Conservation (phyloP, 2,888 invertebrate genomes). For the Falcaria lacertinaria region DNA sequence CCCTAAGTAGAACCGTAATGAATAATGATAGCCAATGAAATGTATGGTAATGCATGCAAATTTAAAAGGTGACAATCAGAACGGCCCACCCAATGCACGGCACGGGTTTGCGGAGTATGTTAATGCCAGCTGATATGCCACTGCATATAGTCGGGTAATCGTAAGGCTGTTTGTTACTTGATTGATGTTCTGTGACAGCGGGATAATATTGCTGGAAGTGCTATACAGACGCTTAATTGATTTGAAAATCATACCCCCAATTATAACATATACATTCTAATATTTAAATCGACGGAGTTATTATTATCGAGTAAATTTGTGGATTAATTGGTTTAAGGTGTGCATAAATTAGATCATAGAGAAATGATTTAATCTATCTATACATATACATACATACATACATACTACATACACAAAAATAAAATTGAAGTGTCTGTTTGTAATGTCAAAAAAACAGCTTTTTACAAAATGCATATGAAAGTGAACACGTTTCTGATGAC, state of each 20-base stretch:
- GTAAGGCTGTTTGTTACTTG: conserved; percentile 44
- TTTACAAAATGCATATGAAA: background rate
- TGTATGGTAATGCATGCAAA: conserved; percentile 70
- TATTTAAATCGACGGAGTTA: too few relatives aligned
- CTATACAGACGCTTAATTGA: too few relatives aligned
- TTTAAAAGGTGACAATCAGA: conserved; percentile 75
- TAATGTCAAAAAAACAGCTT: background rate
- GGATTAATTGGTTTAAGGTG: too few relatives aligned
- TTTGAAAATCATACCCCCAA: too few relatives aligned
- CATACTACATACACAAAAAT: too few relatives aligned
- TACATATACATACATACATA: too few relatives aligned
- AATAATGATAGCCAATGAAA: conserved; percentile 37
- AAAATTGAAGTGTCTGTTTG: too few relatives aligned
- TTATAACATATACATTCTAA: too few relatives aligned
- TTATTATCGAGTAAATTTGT: too few relatives aligned
- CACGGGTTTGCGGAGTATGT: conserved; percentile 54
- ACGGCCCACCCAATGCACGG: conserved; percentile 68
- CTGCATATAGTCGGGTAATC: conserved; percentile 65
- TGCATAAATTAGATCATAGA: too few relatives aligned
- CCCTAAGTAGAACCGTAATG: conserved; percentile 50
- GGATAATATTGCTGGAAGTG: conserved; percentile 26
- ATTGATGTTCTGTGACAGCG: conserved; percentile 51
- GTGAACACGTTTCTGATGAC: too few relatives aligned
- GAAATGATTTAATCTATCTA: too few relatives aligned
- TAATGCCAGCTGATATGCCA: conserved; percentile 62